phyloP scores from a whole-genome alignment of 2,888 invertebrate species.

The Brenthis hecate region DNA sequence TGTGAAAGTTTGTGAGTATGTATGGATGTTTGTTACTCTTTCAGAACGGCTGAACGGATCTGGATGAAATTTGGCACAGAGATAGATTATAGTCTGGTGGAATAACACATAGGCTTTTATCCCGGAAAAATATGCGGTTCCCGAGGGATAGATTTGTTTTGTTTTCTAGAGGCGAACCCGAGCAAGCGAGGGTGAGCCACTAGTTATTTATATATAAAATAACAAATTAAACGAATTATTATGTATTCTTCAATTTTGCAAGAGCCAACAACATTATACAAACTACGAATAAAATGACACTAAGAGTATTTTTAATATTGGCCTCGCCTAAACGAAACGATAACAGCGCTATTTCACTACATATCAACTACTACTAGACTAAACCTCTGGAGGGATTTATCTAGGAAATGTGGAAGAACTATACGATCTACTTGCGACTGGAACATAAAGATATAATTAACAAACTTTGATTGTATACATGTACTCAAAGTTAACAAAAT shows the following conservation, averaged over 20 bases:
- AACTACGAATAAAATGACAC: conserved; percentile 63
- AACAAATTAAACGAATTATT: neutral
- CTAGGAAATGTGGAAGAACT: conserved; percentile 65
- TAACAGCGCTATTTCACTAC: conserved; percentile 19
- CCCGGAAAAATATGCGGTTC: too few relatives aligned
- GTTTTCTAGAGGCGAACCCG: too few relatives aligned
- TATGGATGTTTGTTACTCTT: too few relatives aligned
- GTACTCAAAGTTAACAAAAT: conserved; percentile 1
- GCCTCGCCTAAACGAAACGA: conserved; percentile 73
- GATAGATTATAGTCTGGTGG: too few relatives aligned
- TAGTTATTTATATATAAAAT: neutral
- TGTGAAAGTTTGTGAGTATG: too few relatives aligned
- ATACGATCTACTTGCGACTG: conserved; percentile 41
- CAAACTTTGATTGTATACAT: too few relatives aligned
- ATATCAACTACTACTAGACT: conserved; percentile 51
- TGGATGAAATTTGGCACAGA: too few relatives aligned
- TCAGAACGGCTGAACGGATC: too few relatives aligned
- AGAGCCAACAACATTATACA: conserved; percentile 47
- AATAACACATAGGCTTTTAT: too few relatives aligned
- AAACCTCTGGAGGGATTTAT: conserved; percentile 75
- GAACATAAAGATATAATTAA: neutral
- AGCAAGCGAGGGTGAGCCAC: too few relatives aligned
- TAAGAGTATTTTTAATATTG: conserved; percentile 68
- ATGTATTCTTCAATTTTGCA: conserved; percentile 34
- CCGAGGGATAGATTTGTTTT: too few relatives aligned